A percentile compares a stretch with the other conserved stretches of the same genome.
Conservation (phyloP, 2,797 vertebrate genomes). For the Sebastes cheni region DNA sequence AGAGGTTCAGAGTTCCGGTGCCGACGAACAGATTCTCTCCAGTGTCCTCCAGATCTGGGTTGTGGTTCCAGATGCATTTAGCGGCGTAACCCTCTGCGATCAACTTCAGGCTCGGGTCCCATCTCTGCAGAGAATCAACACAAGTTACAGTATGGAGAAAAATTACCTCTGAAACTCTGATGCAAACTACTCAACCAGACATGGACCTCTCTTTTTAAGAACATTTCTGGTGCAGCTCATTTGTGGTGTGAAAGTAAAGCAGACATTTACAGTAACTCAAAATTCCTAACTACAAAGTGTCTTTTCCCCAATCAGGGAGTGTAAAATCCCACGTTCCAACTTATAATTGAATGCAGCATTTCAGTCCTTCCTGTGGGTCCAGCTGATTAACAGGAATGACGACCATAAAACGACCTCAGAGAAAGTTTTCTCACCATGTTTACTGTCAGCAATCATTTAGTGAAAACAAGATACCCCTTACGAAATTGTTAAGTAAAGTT, state of each 20-base stretch:
- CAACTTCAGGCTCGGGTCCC: conserved; percentile 65
- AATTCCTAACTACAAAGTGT: neutral
- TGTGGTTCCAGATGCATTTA: conserved; percentile 78
- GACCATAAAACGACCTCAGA: neutral
- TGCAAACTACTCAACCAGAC: neutral
- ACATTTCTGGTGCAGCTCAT: neutral
- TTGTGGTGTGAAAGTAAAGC: neutral
- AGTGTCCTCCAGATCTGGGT: conserved; percentile 57
- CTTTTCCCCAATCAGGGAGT: neutral
- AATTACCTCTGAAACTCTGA: neutral
- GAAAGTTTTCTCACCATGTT: neutral
- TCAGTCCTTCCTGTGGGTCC: neutral
- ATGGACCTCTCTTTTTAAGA: neutral
- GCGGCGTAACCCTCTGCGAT: conserved; percentile 68
- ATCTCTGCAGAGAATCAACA: conserved; percentile 61
- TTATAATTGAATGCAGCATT: neutral
- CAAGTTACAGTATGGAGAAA: neutral
- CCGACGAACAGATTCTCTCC: conserved; percentile 77
- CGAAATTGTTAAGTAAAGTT: too few relatives aligned
- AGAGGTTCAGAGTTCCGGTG: conserved; percentile 47
- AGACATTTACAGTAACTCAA: neutral
- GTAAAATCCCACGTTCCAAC: neutral
- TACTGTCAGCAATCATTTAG: neutral
- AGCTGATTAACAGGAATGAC: neutral
- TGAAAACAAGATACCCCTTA: neutral